phyloP scores from a whole-genome alignment of 2,888 invertebrate genomes.

The Conus canariensis region DNA sequence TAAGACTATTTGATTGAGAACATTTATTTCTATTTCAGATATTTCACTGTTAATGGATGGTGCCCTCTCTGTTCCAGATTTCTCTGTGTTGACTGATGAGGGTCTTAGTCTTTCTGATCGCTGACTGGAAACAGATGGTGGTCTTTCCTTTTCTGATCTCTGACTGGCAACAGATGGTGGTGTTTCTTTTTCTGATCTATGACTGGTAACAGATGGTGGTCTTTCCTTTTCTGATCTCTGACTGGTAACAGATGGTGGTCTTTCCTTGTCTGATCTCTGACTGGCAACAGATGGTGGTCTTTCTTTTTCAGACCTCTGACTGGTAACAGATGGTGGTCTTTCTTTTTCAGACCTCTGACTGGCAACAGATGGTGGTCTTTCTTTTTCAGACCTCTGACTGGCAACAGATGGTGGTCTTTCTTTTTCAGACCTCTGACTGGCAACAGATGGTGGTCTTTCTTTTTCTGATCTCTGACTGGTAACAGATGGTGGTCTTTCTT shows the following conservation, averaged over 20 bases:
- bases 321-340: not conserved
- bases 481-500: not conserved
- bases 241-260: not conserved
- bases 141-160: not conserved
- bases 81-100: not conserved
- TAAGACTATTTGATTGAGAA: too few relatives aligned
- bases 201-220: not conserved
- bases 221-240: not conserved
- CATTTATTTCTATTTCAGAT: not conserved
- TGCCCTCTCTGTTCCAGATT: too few relatives aligned
- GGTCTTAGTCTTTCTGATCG: not conserved
- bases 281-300: not conserved
- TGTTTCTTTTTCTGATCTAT: not conserved
- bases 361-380: not conserved
- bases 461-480: not conserved
- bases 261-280: not conserved
- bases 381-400: constrained; percentile 4
- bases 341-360: not conserved
- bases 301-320: not conserved
- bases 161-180: not conserved
- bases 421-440: not conserved
- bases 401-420: not conserved
- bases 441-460: not conserved
- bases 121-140: not conserved
- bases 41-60: not conserved